phyloP scores from a whole-genome alignment of 1,140 invertebrate species.

The Hypsibius dujardini region DNA sequence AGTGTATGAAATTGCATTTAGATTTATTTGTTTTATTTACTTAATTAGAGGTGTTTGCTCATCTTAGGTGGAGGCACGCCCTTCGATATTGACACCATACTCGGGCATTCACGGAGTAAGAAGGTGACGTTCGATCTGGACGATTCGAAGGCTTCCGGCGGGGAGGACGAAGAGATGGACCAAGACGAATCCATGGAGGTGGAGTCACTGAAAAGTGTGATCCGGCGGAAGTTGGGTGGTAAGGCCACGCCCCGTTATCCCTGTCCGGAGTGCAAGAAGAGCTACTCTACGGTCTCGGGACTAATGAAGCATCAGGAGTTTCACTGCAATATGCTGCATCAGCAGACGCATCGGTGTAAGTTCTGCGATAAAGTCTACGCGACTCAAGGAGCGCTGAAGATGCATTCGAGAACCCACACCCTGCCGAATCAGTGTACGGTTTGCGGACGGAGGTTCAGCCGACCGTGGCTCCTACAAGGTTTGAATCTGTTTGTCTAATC shows the following conservation, averaged over 20 bases:
- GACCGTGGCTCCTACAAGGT: slow-evolving; percentile 78
- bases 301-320: slow-evolving; percentile 88
- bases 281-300: slow-evolving; percentile 88
- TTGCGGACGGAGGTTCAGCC: slow-evolving; percentile 88
- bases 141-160: too few relatives aligned
- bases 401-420: slow-evolving; percentile 96
- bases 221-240: too few relatives aligned
- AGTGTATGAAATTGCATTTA: too few relatives aligned
- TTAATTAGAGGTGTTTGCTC: too few relatives aligned
- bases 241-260: slow-evolving; percentile 55
- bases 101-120: slow-evolving; percentile 3
- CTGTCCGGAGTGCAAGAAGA: slow-evolving; percentile 78
- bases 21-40: too few relatives aligned
- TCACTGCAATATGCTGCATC: slow-evolving; percentile 67
- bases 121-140: slow-evolving; percentile 20
- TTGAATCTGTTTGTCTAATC: neutral
- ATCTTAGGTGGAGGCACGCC: too few relatives aligned
- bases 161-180: too few relatives aligned
- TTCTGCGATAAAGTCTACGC: slow-evolving; percentile 89
- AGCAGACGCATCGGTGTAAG: slow-evolving; percentile 86
- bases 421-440: slow-evolving; percentile 88
- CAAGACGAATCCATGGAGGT: too few relatives aligned
- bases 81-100: slow-evolving; percentile 16
- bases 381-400: slow-evolving; percentile 82
- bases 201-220: too few relatives aligned